Base-by-base conservation (phyloP, 2,888 invertebrate species). In the Uropetala carovei region DNA sequence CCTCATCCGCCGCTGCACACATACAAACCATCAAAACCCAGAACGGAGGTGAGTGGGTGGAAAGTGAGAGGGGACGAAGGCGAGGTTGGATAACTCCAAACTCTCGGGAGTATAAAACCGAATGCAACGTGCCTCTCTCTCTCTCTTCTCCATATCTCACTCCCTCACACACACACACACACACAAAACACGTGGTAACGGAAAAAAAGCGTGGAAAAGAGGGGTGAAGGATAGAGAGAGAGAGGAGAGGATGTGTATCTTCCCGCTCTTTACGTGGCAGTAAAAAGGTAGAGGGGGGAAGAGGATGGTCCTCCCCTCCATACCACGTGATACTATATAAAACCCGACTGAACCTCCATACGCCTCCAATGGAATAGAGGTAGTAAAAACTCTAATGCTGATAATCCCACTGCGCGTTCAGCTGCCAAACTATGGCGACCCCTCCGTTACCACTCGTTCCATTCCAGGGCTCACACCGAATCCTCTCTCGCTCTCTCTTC, bases 381-480 rank as follows among this genome's bases (percentile, higher is more conserved):
- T 75, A 75, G 75, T 75, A 75, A 75, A 75, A 75, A 75, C 75
- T 75, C 75, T 75, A 75, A 75, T 75, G 75, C 75, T 75, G 75
- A 75, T 75, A 75, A 75, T 75, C 75, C 75, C 75, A 75, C 22
- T 75, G 75, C 27, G 75, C 75, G 27, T 75, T 75, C 75, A 75
- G 22, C 75, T 75, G 75, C 75, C 75, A 75, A 75, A 75, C 75
- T 75, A 75, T 75, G 27, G 75, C 75, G 75, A 75, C 75, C 75
- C 43, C 75, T 75, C 75, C 75, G 22, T 75, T 75, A 75, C 75
- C 10, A 27, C 75, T 0, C 75, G 22, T 68, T 22, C 68, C 2
- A 2, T n/a, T 43, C n/a, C n/a, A n/a, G 68, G 68, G 10, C 16
- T 27, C 75, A 0, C 27, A 13, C 27, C 0, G 22, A 18, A 75